Base-by-base conservation (phyloP, 2,888 invertebrate genomes). In the Chloroclysta siterata region DNA sequence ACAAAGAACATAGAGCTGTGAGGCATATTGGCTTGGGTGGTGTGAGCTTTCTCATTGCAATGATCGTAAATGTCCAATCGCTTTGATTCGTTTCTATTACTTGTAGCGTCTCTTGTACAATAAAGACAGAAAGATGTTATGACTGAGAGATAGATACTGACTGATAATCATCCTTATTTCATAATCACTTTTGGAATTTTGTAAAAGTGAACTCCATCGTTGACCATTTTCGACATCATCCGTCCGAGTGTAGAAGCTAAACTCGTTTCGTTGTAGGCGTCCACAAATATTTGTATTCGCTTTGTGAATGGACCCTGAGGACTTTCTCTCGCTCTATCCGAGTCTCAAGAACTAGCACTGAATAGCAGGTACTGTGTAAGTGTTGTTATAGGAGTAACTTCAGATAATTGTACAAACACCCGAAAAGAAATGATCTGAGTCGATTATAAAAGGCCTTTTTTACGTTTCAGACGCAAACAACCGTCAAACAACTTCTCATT, bases 201-300 rank as follows among this genome's bases (percentile, higher is more conserved):
- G 28, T 33, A 48, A 41, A 47, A 62, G 39, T 55, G 33, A 22
- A 44, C 33, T 50, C 17, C 17, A 48, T 29, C 33, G 5, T 47
- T 56, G 44, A 46, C 39, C 42, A 58, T 52, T 52, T 60, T 46
- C 80, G 74, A 80, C 79, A 70, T 72, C 66, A 71, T 73, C 65
- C 28, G 39, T 70, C 75, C 72, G 72, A 80, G 78, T 75, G 78
- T 82, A 87, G 87, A 86, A 82, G 87, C 83, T 82, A 84, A 92
- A 91, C 91, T 86, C 81, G 92, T 90, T 92, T 89, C 78, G 83
- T 88, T 80, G 89, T 83, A 87, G 89, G 87, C 85, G 88, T 87
- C 82, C 81, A 88, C 89, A 90, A 90, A 92, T 91, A 93, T 93
- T 93, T 91, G 93, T 93, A 93, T 93, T 90, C 91, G 84, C 80